phyloP scores from a whole-genome alignment of 2,113 vertebrate genomes.

The Onychostruthus taczanowskii region DNA sequence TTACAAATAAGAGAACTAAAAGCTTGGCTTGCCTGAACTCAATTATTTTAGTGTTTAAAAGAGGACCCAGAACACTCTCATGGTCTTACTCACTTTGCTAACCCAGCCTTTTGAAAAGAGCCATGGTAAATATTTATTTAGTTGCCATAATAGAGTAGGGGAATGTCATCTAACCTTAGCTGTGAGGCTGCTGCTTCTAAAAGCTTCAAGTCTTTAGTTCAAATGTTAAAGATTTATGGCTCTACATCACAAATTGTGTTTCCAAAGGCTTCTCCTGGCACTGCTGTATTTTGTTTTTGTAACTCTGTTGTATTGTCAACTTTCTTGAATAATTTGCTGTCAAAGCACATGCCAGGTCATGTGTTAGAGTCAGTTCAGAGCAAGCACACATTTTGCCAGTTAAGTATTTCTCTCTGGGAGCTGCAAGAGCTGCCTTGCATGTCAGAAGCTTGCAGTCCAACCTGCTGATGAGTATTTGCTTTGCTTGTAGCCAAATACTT shows the following conservation, averaged over 20 bases:
- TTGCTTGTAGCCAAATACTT: not conserved
- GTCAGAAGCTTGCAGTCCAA: not conserved
- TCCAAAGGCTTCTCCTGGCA: not conserved
- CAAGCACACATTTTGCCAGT: not conserved
- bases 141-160: slow-evolving; percentile 23
- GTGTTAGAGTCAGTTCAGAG: not conserved
- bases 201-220: not conserved
- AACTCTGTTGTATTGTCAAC: not conserved
- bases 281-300: not conserved
- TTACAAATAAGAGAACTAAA: not conserved
- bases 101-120: not conserved
- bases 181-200: not conserved
- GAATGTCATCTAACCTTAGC: not conserved
- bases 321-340: slow-evolving; percentile 1
- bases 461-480: not conserved
- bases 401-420: not conserved
- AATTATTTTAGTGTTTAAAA: not conserved
- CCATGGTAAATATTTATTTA: slow-evolving; percentile 33
- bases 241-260: not conserved
- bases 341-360: not conserved
- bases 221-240: not conserved
- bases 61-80: not conserved
- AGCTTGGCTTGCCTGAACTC: not conserved
- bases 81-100: not conserved
- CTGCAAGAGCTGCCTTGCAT: not conserved